Evolutionary conservation across 2,888 invertebrate species (phyloP), one percentile per base, ranked within the genome.

Genomic region (Acanthosepion pharaonis): DNA sequence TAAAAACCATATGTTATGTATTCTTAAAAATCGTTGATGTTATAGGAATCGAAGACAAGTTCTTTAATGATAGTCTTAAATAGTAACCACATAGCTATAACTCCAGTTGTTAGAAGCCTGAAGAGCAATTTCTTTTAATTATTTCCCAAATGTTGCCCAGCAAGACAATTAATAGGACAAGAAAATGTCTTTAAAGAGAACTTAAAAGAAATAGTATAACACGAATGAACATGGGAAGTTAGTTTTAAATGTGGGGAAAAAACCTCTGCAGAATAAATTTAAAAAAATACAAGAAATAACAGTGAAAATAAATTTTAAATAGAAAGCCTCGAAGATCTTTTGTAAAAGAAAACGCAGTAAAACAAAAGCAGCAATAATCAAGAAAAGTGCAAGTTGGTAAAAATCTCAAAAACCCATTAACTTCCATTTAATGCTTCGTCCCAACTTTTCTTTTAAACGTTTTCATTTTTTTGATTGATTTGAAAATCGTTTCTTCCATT

Each of bases 111-210:
- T 28, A 28, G 28, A 28, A 78, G 8, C n/a, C 11, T 8, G n/a
- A 78, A 78, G 78, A 28, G 78, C 78, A 78, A 2, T 78, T 78
- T n/a, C 78, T 78, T 78, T 78, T 78, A 78, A 78, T 78, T 78
- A 78, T 78, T 78, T 78, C 8, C 28, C 78, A 78, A 78, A 78
- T 28, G 78, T 78, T 78, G 11, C 78, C 78, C 28, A n/a, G 78
- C 78, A 78, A 78, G 78, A 78, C 78, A 78, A 78, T 78, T 78
- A 78, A 78, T 78, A 78, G n/a, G 78, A 78, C 78, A 78, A 78
- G 78, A 78, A 78, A 78, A 78, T 78, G 78, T 11, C 78, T 78
- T 78, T n/a, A 11, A 28, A 78, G 20, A 9, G 64, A 78, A 78
- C 6, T 18, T 55, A 78, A 78, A 78, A n/a, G n/a, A 78, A 78